phyloP scores from a whole-genome alignment of 92 coral and sea anemone species.

The Palythoa heliodiscus region DNA sequence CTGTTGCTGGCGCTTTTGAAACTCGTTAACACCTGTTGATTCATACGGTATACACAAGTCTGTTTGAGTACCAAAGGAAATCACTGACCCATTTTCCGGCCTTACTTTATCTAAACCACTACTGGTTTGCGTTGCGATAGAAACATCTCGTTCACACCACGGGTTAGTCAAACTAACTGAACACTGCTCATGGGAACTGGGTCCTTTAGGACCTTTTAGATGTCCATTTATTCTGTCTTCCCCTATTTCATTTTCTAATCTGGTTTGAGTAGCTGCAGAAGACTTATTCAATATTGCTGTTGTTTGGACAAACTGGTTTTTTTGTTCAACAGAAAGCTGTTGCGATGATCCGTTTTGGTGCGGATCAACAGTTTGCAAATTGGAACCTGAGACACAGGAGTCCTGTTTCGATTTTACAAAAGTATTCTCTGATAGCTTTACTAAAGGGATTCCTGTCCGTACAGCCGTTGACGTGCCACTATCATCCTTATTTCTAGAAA shows the following conservation, averaged over 20 bases:
- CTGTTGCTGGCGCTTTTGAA: neutral
- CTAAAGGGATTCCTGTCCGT: slow-evolving; percentile 38
- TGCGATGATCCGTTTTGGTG: neutral
- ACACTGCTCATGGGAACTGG: neutral
- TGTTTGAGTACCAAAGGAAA: slow-evolving; percentile 20
- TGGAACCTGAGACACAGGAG: slow-evolving; percentile 1
- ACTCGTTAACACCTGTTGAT: neutral
- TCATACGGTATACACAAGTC: neutral
- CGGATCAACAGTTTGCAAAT: neutral
- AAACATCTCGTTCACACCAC: neutral
- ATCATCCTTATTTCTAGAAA: slow-evolving; percentile 14
- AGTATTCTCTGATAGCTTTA: neutral
- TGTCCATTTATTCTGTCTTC: neutral
- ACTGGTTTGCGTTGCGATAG: slow-evolving; percentile 2
- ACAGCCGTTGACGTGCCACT: slow-evolving; percentile 16
- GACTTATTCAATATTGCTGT: neutral
- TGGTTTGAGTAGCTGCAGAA: slow-evolving; percentile 16
- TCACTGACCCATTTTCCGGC: neutral
- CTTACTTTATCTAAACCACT: neutral
- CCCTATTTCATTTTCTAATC: neutral
- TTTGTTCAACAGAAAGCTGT: neutral
- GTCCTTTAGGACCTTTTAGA: no score
- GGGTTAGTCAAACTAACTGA: neutral
- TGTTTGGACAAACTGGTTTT: neutral
- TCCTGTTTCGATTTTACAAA: neutral